phyloP scores from a whole-genome alignment of 1,140 invertebrate genomes.

The Phymastichus coffea region DNA sequence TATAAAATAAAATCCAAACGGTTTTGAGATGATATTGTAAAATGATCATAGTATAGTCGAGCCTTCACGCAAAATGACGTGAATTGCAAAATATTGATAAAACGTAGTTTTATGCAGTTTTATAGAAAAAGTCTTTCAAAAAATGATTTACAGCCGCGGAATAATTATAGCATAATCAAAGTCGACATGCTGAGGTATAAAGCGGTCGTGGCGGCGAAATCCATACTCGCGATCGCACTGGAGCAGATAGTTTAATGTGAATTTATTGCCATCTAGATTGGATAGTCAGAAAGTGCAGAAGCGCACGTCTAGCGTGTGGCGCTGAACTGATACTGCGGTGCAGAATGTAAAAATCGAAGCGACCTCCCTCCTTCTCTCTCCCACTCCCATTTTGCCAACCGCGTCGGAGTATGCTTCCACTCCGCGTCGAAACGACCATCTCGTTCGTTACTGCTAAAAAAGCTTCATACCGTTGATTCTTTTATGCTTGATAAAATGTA shows the following conservation, averaged over 20 bases:
- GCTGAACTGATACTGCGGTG: constrained; percentile 14
- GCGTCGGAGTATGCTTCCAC: constrained; percentile 19
- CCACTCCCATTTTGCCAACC: too few relatives aligned
- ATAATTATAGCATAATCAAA: constrained; percentile 27
- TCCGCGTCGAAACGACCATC: constrained; percentile 18
- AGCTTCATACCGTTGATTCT: constrained; percentile 16
- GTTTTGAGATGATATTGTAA: too few relatives aligned
- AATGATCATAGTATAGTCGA: too few relatives aligned
- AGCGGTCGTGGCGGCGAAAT: neutral
- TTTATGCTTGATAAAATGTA: constrained; percentile 7
- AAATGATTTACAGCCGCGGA: neutral
- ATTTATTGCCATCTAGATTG: constrained; percentile 56
- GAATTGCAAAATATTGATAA: too few relatives aligned
- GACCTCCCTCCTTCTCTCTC: neutral
- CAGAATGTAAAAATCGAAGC: constrained; percentile 21
- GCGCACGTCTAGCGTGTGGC: constrained; percentile 34
- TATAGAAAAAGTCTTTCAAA: neutral
- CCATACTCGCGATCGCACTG: constrained; percentile 18
- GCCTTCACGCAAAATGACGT: too few relatives aligned
- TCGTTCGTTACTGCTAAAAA: constrained; percentile 25
- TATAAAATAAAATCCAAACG: too few relatives aligned
- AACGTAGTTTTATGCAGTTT: neutral
- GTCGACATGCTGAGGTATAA: constrained; percentile 7
- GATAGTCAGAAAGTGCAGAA: constrained; percentile 48
- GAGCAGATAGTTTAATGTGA: constrained; percentile 56